A percentile compares a stretch with the other conserved stretches of the same genome.
Evolutionary conservation across 2,113 vertebrate genomes (phyloP).

Genomic region (Pterocles burchelli): DNA sequence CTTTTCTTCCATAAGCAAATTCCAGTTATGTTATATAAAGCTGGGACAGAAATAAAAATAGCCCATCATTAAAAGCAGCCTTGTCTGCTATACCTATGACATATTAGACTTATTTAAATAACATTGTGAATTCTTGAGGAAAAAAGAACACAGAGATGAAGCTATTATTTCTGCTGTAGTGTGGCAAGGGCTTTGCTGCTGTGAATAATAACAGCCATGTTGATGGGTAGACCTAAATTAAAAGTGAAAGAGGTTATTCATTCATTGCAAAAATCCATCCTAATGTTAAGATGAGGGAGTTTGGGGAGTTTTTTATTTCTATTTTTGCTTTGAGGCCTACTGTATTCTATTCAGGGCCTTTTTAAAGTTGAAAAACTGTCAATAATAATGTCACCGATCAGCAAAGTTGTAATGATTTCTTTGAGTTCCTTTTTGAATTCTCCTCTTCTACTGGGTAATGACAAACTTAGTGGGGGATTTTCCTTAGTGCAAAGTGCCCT

Average conservation of each 20-base stretch:
- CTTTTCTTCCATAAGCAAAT: neutral
- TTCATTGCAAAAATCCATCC: constrained; percentile 31
- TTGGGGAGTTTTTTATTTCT: neutral
- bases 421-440: neutral
- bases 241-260: constrained; percentile 49
- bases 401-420: neutral
- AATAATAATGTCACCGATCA: neutral
- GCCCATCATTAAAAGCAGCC: neutral
- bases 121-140: neutral
- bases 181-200: constrained; percentile 7
- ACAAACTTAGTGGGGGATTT: neutral
- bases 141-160: neutral
- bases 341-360: neutral
- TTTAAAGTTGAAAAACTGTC: neutral
- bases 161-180: constrained; percentile 21
- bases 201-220: constrained; percentile 38
- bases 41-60: constrained; percentile 36
- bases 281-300: neutral
- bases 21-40: neutral
- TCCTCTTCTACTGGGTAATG: neutral
- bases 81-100: neutral
- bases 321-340: neutral
- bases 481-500: neutral
- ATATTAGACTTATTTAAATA: constrained; percentile 21
- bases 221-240: constrained; percentile 47